These are phyloP conservation scores for Pasiphila rectangulata DNA, from an alignment of 2,888 invertebrate species.

Conservation along the genomic window DNA sequence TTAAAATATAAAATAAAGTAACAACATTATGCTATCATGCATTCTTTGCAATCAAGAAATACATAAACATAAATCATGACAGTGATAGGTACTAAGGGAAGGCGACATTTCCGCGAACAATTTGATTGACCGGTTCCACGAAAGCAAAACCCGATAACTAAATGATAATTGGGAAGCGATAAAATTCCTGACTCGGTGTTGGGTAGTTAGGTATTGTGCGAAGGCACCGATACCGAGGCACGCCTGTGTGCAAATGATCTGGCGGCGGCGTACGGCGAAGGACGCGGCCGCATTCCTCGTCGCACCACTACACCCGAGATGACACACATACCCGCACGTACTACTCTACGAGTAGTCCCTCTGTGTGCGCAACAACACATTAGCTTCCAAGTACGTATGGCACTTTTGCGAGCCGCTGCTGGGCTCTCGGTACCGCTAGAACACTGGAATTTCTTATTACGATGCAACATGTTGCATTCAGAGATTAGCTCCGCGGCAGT, in stretches of 20 bases:
- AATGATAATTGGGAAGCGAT: slow-evolving; percentile 69
- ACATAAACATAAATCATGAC: slow-evolving; percentile 28
- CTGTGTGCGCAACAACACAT: slow-evolving; percentile 48
- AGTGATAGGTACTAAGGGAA: slow-evolving; percentile 29
- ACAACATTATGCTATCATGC: slow-evolving; percentile 6
- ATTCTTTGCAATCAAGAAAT: slow-evolving; percentile 21
- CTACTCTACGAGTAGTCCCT: slow-evolving; percentile 19
- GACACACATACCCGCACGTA: slow-evolving; percentile 71
- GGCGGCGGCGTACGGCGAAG: slow-evolving; percentile 70
- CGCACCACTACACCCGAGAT: slow-evolving; percentile 64
- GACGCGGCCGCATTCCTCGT: slow-evolving; percentile 78
- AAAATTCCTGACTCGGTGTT: slow-evolving; percentile 56
- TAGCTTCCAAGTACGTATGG: slow-evolving; percentile 59
- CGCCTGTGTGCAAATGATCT: slow-evolving; percentile 76
- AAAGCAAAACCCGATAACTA: slow-evolving; percentile 46
- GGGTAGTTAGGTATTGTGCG: slow-evolving; percentile 29
- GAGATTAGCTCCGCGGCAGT: slow-evolving; percentile 48
- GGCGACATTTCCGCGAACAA: slow-evolving; percentile 34
- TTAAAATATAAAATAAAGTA: slow-evolving; percentile 18
- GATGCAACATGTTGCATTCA: slow-evolving; percentile 58
- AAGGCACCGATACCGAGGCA: slow-evolving; percentile 39
- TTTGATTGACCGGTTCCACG: slow-evolving; percentile 29
- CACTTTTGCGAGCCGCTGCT: slow-evolving; percentile 54
- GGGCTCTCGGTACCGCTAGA: slow-evolving; percentile 52
- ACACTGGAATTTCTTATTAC: slow-evolving; percentile 62